Base-by-base conservation (phyloP, 2,797 vertebrate species). In the Brachyalestes nurse region DNA sequence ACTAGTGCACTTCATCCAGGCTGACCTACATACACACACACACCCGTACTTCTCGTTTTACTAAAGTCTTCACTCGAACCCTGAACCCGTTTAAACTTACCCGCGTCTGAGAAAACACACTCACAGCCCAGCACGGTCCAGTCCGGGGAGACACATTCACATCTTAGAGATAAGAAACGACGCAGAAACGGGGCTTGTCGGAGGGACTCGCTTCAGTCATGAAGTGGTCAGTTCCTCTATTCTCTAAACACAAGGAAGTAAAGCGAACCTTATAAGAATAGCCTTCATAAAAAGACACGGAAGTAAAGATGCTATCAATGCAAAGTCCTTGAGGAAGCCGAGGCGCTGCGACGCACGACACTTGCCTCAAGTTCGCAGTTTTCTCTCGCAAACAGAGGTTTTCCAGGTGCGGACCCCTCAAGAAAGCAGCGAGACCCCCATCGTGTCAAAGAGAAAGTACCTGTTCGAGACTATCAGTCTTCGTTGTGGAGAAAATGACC, bases 141-240 rank as follows among this genome's bases (percentile, higher is more conserved):
- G 34, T 42, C 8, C 72, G 65, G 64, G 34, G 34, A 34, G 34
- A 34, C 34, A 2, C 34, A 34, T 34, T 34, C 34, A 34, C 34
- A 34, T 34, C 34, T 34, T 34, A 34, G 34, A 34, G 34, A 34
- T 34, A 4, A 34, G 34, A 34, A 34, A 34, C 34, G 34, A 34
- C 0, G 34, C 34, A 34, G 34, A 34, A 34, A 34, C 2, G 34
- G 34, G 34, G 34, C 34, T 34, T 4, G 34, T 34, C 4, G 5
- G 47, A 66, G 51, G 75, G 77, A 79, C 64, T 42, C 71, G 86
- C 42, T 83, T 85, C 34, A 86, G 88, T 81, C 81, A 74, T 89
- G 82, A 74, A 83, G 78, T 88, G 90, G 91, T 87, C 91, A 93
- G 93, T 95, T 95, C 95, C 95, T 95, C 94, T 93, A 93, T 94